Evolutionary conservation across 1,140 invertebrate species (phyloP), one percentile per base, ranked within the genome.

Genomic region (Cydia splendana): DNA sequence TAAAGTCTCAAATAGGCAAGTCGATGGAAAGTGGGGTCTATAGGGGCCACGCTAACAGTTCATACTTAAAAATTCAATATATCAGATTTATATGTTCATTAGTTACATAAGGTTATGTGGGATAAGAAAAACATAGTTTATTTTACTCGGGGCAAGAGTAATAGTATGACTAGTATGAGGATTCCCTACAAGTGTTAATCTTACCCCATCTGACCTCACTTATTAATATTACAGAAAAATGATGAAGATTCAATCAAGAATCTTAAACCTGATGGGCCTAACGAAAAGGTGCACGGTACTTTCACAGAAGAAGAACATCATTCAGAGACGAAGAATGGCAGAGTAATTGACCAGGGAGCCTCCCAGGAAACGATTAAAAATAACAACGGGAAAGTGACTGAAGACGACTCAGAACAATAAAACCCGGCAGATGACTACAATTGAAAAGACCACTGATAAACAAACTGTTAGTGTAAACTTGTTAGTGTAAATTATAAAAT

Each of bases 351-450:
- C 15, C 51, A 48, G 10, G 69, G n/a, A 34, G 34, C 24, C 15
- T 15, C 2, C 12, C 28, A 12, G 2, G 12, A 18, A 34, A 2
- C 4, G 15, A 9, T 75, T 4, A 20, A 12, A 7, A 77, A 77
- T 24, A 13, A 77, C 42, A 51, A 75, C 38, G 76, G 76, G 71
- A 38, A 77, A n/a, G 69, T 77, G 28, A 74, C 18, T 28, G 76
- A 77, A 15, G 9, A 9, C 15, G 12, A 15, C 12, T 53, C 30
- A 2, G 13, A 42, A 18, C 42, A 24, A 3, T 57, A 75, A 75
- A 45, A 62, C n/a, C 1, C n/a, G 53, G n/a, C 15, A 9, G n/a
- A n/a, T 20, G 12, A 51, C 48, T 15, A n/a, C 13, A 51, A 51
- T 13, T 4, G 53, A 57, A 57, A 18, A 48, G 12, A 48, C 3